These are phyloP conservation scores for Thereva nobilitata DNA, from an alignment of 2,888 invertebrate genomes.

Conservation along the genomic window DNA sequence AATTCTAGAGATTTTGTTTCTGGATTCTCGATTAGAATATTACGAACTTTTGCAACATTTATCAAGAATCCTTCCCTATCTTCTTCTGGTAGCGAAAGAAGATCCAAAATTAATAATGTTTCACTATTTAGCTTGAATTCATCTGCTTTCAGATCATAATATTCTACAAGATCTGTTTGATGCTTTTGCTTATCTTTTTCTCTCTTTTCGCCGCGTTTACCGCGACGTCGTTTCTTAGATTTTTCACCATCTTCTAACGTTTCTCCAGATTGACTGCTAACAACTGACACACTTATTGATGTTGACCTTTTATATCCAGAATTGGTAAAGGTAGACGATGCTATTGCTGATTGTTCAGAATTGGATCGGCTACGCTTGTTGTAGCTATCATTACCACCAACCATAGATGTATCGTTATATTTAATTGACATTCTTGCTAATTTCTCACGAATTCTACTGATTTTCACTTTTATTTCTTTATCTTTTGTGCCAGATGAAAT, in stretches of 20 bases:
- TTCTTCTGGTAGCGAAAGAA: slow-evolving; percentile 21
- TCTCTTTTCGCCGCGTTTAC: slow-evolving; percentile 50
- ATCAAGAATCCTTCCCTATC: slow-evolving; percentile 26
- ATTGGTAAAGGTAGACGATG: neutral
- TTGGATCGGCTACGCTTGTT: neutral
- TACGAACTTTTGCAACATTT: slow-evolving; percentile 11
- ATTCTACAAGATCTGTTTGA: neutral
- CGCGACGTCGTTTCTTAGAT: neutral
- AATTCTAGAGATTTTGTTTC: slow-evolving; percentile 4
- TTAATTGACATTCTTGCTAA: neutral
- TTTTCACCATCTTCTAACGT: neutral
- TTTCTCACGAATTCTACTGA: slow-evolving; percentile 1
- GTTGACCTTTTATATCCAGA: neutral
- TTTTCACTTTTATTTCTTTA: neutral
- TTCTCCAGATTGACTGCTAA: neutral
- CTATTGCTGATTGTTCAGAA: neutral
- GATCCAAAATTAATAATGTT: slow-evolving; percentile 30
- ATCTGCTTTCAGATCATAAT: neutral
- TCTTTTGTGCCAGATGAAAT: neutral
- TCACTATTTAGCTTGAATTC: slow-evolving; percentile 30
- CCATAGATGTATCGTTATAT: neutral
- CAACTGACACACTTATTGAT: neutral
- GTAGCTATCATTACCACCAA: no score
- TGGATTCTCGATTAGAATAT: slow-evolving; percentile 22
- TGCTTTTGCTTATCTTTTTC: neutral